phyloP scores from a whole-genome alignment of 2,113 vertebrate species.

The Brachyhypopomus occidentalis region DNA sequence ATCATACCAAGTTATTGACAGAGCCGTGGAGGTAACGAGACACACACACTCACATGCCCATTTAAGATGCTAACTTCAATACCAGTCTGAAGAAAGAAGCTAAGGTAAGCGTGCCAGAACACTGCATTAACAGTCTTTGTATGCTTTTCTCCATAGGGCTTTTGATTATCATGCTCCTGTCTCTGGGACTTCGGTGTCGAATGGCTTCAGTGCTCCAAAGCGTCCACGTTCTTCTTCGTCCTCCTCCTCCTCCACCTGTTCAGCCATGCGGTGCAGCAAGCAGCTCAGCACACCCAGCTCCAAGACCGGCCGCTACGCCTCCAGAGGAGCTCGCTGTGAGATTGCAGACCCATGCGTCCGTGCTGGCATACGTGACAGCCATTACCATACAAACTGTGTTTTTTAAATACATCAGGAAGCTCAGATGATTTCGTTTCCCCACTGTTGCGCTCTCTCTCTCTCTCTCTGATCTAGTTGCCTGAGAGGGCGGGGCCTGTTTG shows the following conservation, averaged over 20 bases:
- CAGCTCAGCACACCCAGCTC: conserved; percentile 46
- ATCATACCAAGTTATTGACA: too few relatives aligned
- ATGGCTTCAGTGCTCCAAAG: conserved; percentile 59
- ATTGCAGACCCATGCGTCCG: not conserved
- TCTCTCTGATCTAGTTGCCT: not conserved
- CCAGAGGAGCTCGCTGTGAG: conserved; percentile 58
- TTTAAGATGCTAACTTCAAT: not conserved
- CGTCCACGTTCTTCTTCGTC: conserved; percentile 55
- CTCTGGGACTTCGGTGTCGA: conserved; percentile 43
- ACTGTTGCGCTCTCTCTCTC: not conserved
- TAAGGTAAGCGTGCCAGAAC: not conserved
- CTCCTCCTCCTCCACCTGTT: conserved; percentile 52
- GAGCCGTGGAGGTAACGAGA: not conserved
- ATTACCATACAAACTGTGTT: too few relatives aligned
- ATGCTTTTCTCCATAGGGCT: conserved; percentile 54
- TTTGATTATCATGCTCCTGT: conserved; percentile 68
- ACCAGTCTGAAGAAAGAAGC: not conserved
- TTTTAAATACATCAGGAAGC: not conserved
- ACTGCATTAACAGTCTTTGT: not conserved
- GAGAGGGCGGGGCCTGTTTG: not conserved
- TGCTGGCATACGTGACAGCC: not conserved
- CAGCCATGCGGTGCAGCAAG: conserved; percentile 51
- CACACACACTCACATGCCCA: too few relatives aligned
- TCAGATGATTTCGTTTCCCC: too few relatives aligned
- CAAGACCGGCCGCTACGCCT: conserved; percentile 43